phyloP scores from a whole-genome alignment of 1,140 invertebrate species.

The Oncopeltus fasciatus region DNA sequence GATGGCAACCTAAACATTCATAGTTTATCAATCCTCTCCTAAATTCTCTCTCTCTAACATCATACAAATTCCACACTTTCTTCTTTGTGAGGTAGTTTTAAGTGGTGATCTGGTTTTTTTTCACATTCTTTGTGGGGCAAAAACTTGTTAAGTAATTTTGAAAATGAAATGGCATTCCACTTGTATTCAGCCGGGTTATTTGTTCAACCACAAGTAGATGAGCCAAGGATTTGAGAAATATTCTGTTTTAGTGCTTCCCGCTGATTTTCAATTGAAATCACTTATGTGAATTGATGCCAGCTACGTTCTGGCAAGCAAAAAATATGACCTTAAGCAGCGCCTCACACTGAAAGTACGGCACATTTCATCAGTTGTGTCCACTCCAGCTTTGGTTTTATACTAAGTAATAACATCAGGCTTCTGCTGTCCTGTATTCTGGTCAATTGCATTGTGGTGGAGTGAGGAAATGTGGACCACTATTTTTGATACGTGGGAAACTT shows the following conservation, averaged over 20 bases:
- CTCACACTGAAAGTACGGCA: neutral
- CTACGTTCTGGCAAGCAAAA: neutral
- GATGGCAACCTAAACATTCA: neutral
- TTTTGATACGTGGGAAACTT: neutral
- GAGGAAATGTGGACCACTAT: no score
- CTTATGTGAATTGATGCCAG: neutral
- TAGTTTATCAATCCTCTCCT: neutral
- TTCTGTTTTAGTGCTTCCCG: neutral
- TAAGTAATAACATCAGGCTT: neutral
- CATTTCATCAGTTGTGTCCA: slow-evolving; percentile 27
- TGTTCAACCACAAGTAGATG: neutral
- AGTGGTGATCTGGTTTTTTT: neutral
- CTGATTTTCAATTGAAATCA: no score
- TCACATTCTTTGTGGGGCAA: neutral
- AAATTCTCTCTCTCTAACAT: neutral
- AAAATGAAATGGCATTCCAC: neutral
- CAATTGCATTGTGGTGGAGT: neutral
- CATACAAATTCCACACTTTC: neutral
- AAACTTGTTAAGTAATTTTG: neutral
- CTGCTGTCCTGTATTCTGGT: neutral
- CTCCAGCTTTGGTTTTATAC: slow-evolving; percentile 23
- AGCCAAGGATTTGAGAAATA: neutral
- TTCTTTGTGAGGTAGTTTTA: neutral
- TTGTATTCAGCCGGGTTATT: neutral
- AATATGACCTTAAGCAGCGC: slow-evolving; percentile 10